Evolutionary conservation across 2,888 invertebrate species (phyloP).

Genomic region (Noctua janthina): DNA sequence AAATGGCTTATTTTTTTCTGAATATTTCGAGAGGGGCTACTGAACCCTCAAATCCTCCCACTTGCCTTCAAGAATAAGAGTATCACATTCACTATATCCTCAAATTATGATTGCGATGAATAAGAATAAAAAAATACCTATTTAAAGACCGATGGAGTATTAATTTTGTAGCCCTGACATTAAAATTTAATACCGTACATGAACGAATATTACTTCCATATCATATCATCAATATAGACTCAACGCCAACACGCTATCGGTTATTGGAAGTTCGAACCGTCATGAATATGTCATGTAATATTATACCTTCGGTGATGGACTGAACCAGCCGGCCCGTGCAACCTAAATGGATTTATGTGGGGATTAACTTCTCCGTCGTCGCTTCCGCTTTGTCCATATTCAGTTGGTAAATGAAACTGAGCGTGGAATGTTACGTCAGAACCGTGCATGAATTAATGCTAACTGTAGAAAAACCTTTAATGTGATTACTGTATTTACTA

Average conservation of each 20-base stretch:
- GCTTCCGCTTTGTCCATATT: constrained; percentile 46
- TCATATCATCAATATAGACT: constrained; percentile 22
- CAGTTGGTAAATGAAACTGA: constrained; percentile 31
- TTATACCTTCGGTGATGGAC: constrained; percentile 14
- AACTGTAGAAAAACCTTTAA: neutral
- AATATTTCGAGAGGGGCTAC: neutral
- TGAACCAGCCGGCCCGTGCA: constrained; percentile 41
- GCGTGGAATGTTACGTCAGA: constrained; percentile 42
- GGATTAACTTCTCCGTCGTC: constrained; percentile 49
- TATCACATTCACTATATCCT: neutral
- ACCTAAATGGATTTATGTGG: constrained; percentile 60
- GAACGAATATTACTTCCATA: constrained; percentile 14
- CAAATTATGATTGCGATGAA: neutral
- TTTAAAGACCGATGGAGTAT: neutral
- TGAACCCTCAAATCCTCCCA: neutral
- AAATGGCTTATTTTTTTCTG: neutral
- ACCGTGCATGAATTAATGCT: constrained; percentile 5
- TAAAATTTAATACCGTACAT: constrained; percentile 28
- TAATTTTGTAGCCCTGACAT: constrained; percentile 12
- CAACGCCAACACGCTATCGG: constrained; percentile 23
- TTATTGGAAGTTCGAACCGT: constrained; percentile 41
- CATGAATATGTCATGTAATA: constrained; percentile 49
- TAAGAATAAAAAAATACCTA: neutral
- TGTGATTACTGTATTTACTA: neutral
- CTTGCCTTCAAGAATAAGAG: constrained; percentile 4